These are phyloP conservation scores for Epizoanthus stellaris DNA, from an alignment of 92 coral and sea anemone species.

Conservation along the genomic window DNA sequence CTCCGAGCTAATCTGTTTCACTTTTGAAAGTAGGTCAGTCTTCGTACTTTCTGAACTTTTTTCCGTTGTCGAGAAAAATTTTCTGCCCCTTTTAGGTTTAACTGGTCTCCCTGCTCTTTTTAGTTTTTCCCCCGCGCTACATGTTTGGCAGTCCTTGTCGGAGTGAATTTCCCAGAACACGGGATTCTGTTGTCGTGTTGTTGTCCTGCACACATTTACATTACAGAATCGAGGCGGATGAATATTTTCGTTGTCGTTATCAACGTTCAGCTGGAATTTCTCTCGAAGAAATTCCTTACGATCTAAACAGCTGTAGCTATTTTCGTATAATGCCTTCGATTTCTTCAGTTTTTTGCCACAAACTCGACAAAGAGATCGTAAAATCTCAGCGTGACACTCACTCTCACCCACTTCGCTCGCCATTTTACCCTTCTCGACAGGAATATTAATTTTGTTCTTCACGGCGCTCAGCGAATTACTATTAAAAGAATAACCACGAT, in stretches of 20 bases:
- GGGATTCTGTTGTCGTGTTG: not conserved
- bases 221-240: not conserved
- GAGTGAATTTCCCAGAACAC: not conserved
- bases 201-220: not conserved
- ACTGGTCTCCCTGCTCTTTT: constrained; percentile 12
- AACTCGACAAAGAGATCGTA: constrained; percentile 1
- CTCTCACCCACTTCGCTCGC: not conserved
- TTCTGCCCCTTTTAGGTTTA: constrained; percentile 8
- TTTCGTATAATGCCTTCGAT: not conserved
- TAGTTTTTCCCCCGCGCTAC: not conserved
- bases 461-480: not conserved
- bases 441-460: not conserved
- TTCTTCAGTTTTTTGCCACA: constrained; percentile 8
- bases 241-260: not conserved
- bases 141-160: constrained; percentile 5
- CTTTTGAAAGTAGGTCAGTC: constrained; percentile 10
- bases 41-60: not conserved
- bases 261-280: not conserved
- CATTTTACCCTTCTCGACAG: not conserved
- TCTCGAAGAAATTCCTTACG: not conserved
- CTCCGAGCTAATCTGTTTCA: constrained; percentile 3
- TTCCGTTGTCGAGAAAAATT: not conserved
- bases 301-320: not conserved
- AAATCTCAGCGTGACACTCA: not conserved
- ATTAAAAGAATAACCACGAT: not conserved